Base-by-base conservation (phyloP, 2,888 invertebrate genomes). In the Drosophila seclusa region DNA sequence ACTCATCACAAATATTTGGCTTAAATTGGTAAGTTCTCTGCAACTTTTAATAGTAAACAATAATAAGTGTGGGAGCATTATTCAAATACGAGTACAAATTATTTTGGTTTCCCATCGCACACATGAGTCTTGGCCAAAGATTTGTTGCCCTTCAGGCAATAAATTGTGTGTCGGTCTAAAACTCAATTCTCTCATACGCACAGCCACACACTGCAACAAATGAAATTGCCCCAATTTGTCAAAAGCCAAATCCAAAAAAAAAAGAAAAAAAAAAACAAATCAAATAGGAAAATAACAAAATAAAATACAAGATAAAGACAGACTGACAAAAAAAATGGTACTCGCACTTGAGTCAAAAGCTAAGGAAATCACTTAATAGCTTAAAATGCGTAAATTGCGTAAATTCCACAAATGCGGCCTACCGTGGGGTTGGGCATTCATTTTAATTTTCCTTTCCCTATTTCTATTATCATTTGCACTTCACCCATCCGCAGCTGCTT, bases 1-100 rank as follows among this genome's bases (percentile, higher is more conserved):
- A 94, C 96, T 98, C 93, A 97, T 98, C 93, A 97, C 98, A 92
- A 98, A 98, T 95, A 97, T 98, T 94, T 98, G 98, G 98, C 95
- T 98, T 91, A 98, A 98, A 95, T 95, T 98, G 95, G 98, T 98
- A 94, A 97, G 97, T 96, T 45, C 1, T 27, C 13, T 10, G n/a
- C 24, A 61, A 38, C 59, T 64, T 32, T 32, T 64, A 67, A 63
- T 64, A 58, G 48, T 59, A 40, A 64, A 61, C 61, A 68, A 62
- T 68, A 27, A 24, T 2, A 64, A 49, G 68, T 34, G 36, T 29
- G 52, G n/a, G 42, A 11, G 54, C 40, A 58, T 62, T 63, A 75
- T 36, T 68, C 48, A 79, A 65, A 61, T 64, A 27, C 48, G 40
- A 60, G 53, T 48, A 58, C 62, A 73, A 68, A 68, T 74, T 62